Evolutionary conservation across 1,140 invertebrate genomes (phyloP), one percentile per base, ranked within the genome.

Genomic region (Brachystomella parvula): DNA sequence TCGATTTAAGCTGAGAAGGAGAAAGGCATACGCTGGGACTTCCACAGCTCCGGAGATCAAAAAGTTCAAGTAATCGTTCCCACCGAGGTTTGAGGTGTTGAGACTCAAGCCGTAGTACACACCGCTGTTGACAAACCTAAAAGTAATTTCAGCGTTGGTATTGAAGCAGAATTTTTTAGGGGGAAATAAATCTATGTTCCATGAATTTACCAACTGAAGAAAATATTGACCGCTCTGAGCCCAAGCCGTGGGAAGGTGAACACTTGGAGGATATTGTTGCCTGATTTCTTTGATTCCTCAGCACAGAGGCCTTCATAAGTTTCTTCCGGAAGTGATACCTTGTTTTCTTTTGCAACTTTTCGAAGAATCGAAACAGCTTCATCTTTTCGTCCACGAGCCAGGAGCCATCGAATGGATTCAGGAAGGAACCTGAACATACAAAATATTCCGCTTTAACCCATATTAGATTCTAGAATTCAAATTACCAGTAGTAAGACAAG

Each of bases 91-190:
- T 32, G 83, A 85, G 1, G 87, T 85, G 74, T 88, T 89, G 82
- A 89, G 87, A 0, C 88, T 89, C 1, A 92, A 76, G 1, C 88
- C 90, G 72, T 91, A 92, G 76, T 91, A 92, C 12, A 89, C 85
- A 47, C 87, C 84, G 61, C 86, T 86, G 74, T 87, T 89, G 15
- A 87, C 86, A 74, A 90, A 83, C 75, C 87, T 84, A 88, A 89
- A 90, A 73, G 87, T 84, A 74, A 87, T 89, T 76, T 89, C 89
- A 65, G 90, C 82, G 47, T 89, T 81, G 29, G 15, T 30, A 24
- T 33, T 60, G 3, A 12, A 30, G 0, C 89, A 69, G 47, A 86
- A 85, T 72, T 87, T 85, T 60, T 82, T 83, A 49, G 88, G 81
- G 32, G 91, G 77, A 74, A 86, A 86, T 1, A 84, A 57, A 29